These are phyloP conservation scores for Thelaira solivaga DNA, from an alignment of 2,888 invertebrate species.

Conservation along the genomic window DNA sequence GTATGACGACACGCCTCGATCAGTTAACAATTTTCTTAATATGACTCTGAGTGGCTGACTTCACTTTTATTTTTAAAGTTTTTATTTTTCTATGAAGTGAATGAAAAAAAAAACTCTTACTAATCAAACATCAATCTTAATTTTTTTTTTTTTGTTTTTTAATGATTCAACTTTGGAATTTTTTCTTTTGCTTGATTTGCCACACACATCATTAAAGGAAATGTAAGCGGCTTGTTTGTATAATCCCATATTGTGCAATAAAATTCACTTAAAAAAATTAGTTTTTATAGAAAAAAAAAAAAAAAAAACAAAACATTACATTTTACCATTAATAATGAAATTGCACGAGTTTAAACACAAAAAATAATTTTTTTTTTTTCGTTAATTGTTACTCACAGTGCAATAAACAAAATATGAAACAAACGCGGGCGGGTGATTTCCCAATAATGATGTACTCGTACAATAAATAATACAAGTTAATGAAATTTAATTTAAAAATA, in stretches of 20 bases:
- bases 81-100: slow-evolving; percentile 11
- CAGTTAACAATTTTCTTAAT: slow-evolving; percentile 30
- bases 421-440: too few relatives aligned
- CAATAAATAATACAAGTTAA: too few relatives aligned
- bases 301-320: too few relatives aligned
- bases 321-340: too few relatives aligned
- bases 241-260: slow-evolving; percentile 32
- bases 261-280: background rate
- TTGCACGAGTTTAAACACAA: too few relatives aligned
- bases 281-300: too few relatives aligned
- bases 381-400: too few relatives aligned
- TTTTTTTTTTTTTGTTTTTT: background rate
- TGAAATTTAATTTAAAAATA: too few relatives aligned
- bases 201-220: slow-evolving; percentile 41
- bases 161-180: slow-evolving; percentile 16
- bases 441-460: too few relatives aligned
- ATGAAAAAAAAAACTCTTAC: background rate
- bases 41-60: too few relatives aligned
- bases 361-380: too few relatives aligned
- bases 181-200: slow-evolving; percentile 4
- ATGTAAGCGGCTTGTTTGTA: slow-evolving; percentile 30
- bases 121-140: slow-evolving; percentile 9
- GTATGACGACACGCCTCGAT: slow-evolving; percentile 46
- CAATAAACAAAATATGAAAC: too few relatives aligned
- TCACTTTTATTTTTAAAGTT: slow-evolving; percentile 27